A percentile compares a stretch with the other conserved stretches of the same genome.
Conservation (phyloP, 2,797 vertebrate species). For the Capromys pilorides region DNA sequence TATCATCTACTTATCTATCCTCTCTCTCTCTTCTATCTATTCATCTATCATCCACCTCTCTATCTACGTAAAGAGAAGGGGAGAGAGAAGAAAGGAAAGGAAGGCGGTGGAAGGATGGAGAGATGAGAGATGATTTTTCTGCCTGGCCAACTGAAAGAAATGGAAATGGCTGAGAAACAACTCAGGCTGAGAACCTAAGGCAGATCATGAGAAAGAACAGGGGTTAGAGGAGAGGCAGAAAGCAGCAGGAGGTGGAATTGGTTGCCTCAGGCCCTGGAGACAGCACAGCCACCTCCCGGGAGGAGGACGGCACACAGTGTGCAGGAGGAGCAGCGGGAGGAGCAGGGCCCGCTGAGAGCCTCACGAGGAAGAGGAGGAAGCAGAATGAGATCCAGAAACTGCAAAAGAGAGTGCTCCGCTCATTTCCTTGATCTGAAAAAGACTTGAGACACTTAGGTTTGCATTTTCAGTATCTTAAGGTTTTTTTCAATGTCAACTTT, state of each 20-base stretch:
- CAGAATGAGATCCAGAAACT: neutral
- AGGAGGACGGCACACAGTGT: no score
- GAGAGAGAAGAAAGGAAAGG: neutral
- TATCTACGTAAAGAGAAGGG: neutral
- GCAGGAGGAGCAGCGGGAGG: fast-evolving
- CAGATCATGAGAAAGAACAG: neutral
- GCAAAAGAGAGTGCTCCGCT: neutral
- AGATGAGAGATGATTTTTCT: neutral
- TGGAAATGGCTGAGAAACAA: neutral
- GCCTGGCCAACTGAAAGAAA: neutral
- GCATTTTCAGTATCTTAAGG: neutral
- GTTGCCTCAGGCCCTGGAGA: neutral
- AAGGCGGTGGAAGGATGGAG: no score
- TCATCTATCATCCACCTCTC: no score
- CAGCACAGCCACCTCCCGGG: fast-evolving
- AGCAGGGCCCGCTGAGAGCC: neutral
- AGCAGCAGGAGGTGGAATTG: neutral
- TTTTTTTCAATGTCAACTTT: neutral
- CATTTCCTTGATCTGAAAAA: neutral
- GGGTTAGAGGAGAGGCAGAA: neutral
- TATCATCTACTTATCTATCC: no score
- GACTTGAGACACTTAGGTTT: neutral
- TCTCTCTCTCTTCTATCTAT: neutral
- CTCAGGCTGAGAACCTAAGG: neutral
- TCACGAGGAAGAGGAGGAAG: fast-evolving